Base-by-base conservation (phyloP, 2,797 vertebrate genomes). In the Sardinella longiceps region DNA sequence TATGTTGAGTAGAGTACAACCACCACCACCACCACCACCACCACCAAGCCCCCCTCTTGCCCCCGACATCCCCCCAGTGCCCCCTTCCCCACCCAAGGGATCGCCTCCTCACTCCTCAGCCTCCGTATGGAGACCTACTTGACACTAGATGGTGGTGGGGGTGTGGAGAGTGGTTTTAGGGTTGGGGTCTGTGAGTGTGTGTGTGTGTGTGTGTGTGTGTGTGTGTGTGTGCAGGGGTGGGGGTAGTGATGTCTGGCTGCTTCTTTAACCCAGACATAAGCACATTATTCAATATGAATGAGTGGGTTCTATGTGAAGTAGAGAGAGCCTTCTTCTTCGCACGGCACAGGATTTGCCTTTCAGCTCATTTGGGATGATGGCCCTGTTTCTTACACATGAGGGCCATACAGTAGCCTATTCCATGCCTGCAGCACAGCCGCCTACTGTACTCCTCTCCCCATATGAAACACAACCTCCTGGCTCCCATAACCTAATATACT, bases 291-390 rank as follows among this genome's bases (percentile, higher is more conserved):
- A 80, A 86, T 81, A 58, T 39, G 43, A 80, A 23, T 46, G 80
- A 85, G 56, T 45, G 23, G 86, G 85, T 45, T 58, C 84, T 82
- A 85, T 66, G 87, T 82, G 86, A 90, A 84, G 82, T 84, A 51
- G 89, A n/a, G n/a, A n/a, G n/a, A n/a, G n/a, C n/a, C n/a, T 86
- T 89, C 7, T 7, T 86, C 89, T 89, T 88, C 84, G 83, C 87
- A 88, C 87, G 84, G 87, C 51, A 53, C 51, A 87, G 87, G 88
- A 33, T 70, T 37, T 14, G 63, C 30, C 12, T 28, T 18, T 70
- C 30, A 70, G 63, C 30, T 70, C 63, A 70, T 37, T 15, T 30
- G 28, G 30, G 37, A 70, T 70, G 37, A 70, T 70, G 63, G 14
- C 28, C 63, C 63, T 10, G 63, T 20, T 30, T 33, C 30, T 70